Evolutionary conservation across 2,888 invertebrate genomes (phyloP).

Genomic region (Sylvicola cinctus): DNA sequence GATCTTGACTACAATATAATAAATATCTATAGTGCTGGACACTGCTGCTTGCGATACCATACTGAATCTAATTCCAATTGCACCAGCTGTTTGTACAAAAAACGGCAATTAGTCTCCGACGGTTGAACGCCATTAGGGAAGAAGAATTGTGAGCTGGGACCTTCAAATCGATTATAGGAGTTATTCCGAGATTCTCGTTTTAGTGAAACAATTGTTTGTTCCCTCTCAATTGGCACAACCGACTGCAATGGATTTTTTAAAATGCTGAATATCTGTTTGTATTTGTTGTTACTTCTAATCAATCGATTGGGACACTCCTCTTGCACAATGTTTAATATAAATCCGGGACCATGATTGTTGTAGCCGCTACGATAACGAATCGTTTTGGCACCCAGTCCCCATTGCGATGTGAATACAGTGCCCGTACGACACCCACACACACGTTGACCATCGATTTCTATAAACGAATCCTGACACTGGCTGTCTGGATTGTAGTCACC

Average conservation of each 20-base stretch:
- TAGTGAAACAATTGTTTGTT: background rate
- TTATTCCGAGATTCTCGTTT: background rate
- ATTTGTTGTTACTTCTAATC: too few relatives aligned
- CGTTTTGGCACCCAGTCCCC: conserved; percentile 23
- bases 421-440: conserved; percentile 34
- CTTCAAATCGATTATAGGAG: background rate
- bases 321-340: conserved; percentile 32
- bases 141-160: background rate
- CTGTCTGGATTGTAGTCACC: conserved; percentile 18
- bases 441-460: conserved; percentile 33
- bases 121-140: background rate
- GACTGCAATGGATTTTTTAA: too few relatives aligned
- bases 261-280: too few relatives aligned
- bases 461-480: conserved; percentile 29
- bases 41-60: too few relatives aligned
- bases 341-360: conserved; percentile 21
- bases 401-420: conserved; percentile 13
- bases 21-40: too few relatives aligned
- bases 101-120: too few relatives aligned
- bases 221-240: too few relatives aligned
- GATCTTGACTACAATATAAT: too few relatives aligned
- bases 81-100: too few relatives aligned
- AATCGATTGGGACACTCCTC: conserved; percentile 28
- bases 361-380: conserved; percentile 19
- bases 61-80: too few relatives aligned